Evolutionary conservation across 2,797 vertebrate species (phyloP).

Genomic region (Myiothlypis coronata): DNA sequence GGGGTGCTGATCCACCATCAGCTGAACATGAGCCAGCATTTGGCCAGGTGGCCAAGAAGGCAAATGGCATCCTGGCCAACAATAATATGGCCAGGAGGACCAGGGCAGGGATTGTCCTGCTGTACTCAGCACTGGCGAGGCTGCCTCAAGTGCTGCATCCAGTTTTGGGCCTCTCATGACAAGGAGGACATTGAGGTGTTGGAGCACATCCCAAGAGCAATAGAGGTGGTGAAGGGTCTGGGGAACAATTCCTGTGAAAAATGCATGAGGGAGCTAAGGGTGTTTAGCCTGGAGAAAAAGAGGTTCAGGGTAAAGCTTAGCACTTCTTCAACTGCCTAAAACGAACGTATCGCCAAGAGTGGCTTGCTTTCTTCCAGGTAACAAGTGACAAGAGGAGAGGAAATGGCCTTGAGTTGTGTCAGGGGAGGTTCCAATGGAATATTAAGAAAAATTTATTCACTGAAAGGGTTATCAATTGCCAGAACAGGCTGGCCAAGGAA

Average conservation of each 20-base stretch:
- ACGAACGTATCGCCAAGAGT: not conserved
- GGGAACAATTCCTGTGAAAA: not conserved
- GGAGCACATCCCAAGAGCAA: rapidly evolving
- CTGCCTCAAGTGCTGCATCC: rapidly evolving
- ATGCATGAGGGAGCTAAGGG: not conserved
- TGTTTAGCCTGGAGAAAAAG: not conserved
- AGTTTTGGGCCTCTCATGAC: not conserved
- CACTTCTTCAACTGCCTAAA: not conserved
- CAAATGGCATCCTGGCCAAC: not conserved
- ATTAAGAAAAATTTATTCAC: not conserved
- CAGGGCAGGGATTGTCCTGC: rapidly evolving
- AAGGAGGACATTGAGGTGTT: not conserved
- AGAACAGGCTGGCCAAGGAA: not conserved
- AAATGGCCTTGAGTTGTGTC: not conserved
- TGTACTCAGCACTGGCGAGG: not conserved
- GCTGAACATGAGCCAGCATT: not conserved
- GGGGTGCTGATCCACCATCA: not conserved
- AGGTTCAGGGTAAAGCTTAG: not conserved
- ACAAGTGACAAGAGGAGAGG: not conserved
- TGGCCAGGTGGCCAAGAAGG: not conserved
- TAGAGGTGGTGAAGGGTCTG: not conserved
- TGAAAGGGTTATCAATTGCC: not conserved
- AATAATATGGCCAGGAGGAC: not conserved
- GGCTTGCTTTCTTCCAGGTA: not conserved
- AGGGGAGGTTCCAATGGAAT: not conserved